Conservation (phyloP, 2,797 vertebrate species). For the Numenius phaeopus region DNA sequence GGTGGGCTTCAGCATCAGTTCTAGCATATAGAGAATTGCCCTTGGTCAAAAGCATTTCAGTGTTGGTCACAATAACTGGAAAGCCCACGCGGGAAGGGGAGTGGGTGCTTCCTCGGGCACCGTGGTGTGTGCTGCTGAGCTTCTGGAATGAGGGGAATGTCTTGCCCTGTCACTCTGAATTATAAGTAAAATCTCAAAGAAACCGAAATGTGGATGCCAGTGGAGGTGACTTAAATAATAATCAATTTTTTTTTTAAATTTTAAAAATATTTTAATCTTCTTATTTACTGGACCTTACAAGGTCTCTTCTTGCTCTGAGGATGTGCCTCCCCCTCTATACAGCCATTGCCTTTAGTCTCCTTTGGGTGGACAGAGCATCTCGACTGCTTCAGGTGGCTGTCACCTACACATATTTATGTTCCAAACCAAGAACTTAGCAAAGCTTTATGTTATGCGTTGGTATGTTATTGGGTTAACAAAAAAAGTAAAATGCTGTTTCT, state of each 20-base stretch:
- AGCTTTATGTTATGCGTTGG: background rate
- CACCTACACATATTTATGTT: background rate
- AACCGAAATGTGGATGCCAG: background rate
- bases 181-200: background rate
- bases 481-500: background rate
- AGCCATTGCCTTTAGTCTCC: background rate
- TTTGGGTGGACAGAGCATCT: background rate
- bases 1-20: background rate
- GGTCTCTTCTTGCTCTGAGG: background rate
- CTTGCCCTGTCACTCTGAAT: fast-evolving
- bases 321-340: background rate
- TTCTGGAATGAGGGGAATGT: background rate
- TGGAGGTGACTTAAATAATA: background rate
- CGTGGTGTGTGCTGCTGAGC: background rate
- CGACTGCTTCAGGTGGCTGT: background rate
- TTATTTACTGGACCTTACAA: background rate
- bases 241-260: background rate
- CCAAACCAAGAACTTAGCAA: background rate
- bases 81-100: background rate
- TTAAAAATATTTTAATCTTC: background rate
- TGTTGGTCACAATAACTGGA: background rate
- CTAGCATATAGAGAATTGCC: background rate
- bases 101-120: background rate
- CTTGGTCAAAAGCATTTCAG: background rate
- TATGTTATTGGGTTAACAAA: background rate